phyloP scores from a whole-genome alignment of 2,888 invertebrate species.

The Tupiocoris notatus region DNA sequence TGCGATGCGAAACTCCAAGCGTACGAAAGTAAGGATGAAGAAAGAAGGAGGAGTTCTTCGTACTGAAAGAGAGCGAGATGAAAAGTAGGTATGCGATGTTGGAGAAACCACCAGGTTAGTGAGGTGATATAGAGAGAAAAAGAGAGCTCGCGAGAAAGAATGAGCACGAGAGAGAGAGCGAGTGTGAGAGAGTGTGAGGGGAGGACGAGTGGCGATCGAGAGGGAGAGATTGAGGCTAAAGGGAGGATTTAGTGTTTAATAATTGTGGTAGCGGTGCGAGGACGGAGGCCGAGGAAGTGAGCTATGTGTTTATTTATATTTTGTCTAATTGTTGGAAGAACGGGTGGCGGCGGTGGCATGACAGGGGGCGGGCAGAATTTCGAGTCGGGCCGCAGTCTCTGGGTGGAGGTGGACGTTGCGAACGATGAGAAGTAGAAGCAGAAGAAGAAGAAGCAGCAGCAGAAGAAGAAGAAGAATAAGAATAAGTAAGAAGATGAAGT shows the following conservation, averaged over 20 bases:
- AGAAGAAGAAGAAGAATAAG: background rate
- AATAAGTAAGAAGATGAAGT: background rate
- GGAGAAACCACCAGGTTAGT: too few relatives aligned
- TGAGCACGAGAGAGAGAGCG: slow-evolving; percentile 43
- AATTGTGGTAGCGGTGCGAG: slow-evolving; percentile 45
- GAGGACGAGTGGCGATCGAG: slow-evolving; percentile 48
- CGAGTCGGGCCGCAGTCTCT: too few relatives aligned
- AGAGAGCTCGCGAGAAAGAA: too few relatives aligned
- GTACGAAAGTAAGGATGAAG: too few relatives aligned
- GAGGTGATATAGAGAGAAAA: too few relatives aligned
- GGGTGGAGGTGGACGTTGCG: too few relatives aligned
- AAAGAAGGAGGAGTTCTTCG: background rate
- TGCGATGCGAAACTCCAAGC: too few relatives aligned
- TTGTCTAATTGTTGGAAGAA: slow-evolving; percentile 43
- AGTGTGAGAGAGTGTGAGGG: slow-evolving; percentile 48
- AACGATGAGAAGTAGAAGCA: too few relatives aligned
- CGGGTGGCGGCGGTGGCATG: slow-evolving; percentile 45
- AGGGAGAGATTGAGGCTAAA: slow-evolving; percentile 26
- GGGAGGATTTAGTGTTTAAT: slow-evolving; percentile 50
- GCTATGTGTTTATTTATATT: slow-evolving; percentile 44
- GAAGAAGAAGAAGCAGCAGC: background rate
- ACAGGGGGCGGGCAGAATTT: slow-evolving; percentile 12
- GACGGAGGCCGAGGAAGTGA: slow-evolving; percentile 44
- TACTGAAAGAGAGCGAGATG: too few relatives aligned
- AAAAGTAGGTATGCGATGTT: too few relatives aligned